Evolutionary conservation across 2,888 invertebrate genomes (phyloP).

Genomic region (Cetonia aurata): DNA sequence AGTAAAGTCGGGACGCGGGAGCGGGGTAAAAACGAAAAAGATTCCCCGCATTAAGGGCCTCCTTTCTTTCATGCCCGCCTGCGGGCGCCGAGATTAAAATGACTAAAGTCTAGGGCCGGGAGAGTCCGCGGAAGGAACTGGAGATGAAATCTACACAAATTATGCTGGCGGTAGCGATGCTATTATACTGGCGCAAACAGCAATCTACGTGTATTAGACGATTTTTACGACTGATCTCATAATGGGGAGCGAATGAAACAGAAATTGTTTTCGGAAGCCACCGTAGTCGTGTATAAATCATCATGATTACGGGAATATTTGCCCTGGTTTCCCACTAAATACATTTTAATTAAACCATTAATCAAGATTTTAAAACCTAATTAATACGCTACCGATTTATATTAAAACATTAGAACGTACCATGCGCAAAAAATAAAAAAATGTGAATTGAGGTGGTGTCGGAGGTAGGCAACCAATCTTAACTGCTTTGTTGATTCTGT

Average conservation of each 20-base stretch:
- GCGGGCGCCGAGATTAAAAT: constrained; percentile 20
- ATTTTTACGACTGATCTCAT: constrained; percentile 30
- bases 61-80: constrained; percentile 17
- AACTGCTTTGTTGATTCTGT: too few relatives aligned
- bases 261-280: constrained; percentile 32
- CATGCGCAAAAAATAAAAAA: too few relatives aligned
- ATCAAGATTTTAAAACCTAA: background rate
- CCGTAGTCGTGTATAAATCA: constrained; percentile 20
- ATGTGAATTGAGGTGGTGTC: too few relatives aligned
- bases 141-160: constrained; percentile 39
- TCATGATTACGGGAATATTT: background rate
- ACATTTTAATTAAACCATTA: constrained; percentile 19
- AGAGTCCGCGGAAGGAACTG: constrained; percentile 13
- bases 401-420: too few relatives aligned
- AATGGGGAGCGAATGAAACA: constrained; percentile 10
- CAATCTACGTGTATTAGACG: constrained; percentile 21
- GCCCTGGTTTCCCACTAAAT: background rate
- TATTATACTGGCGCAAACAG: constrained; percentile 35
- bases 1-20: background rate
- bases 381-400: too few relatives aligned
- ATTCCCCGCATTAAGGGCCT: constrained; percentile 23
- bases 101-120: constrained; percentile 19
- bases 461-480: too few relatives aligned
- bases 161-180: constrained; percentile 21
- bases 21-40: constrained; percentile 1